phyloP scores from a whole-genome alignment of 2,113 vertebrate genomes.

The Chiloscyllium plagiosum region DNA sequence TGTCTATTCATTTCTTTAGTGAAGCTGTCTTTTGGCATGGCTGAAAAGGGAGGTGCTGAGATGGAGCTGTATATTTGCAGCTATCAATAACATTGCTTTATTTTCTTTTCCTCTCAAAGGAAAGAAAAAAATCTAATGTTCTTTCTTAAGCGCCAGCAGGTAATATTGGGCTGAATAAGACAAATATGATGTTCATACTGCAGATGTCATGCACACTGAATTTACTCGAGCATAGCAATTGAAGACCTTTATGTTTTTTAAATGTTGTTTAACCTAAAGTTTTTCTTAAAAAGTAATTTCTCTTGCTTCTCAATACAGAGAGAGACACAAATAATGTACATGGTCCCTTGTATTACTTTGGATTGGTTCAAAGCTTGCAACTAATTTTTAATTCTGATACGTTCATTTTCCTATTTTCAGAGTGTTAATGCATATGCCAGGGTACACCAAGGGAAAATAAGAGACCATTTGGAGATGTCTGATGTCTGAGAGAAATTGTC shows the following conservation, averaged over 20 bases:
- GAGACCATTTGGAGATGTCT: background rate
- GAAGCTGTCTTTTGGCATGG: background rate
- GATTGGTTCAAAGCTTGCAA: background rate
- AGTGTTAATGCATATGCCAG: background rate
- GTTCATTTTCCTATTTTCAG: background rate
- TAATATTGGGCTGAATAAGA: background rate
- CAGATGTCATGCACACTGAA: background rate
- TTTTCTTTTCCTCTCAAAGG: background rate
- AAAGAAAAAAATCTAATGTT: background rate
- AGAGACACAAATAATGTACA: background rate
- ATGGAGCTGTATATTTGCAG: background rate
- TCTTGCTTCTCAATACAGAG: background rate
- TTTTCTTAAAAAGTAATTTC: background rate
- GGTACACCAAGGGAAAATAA: background rate
- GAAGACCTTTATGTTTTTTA: background rate
- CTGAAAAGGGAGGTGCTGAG: background rate
- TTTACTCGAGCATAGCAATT: background rate
- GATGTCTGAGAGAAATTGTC: background rate
- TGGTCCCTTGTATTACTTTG: background rate
- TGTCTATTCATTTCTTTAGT: background rate
- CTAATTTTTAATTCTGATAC: background rate
- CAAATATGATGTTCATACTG: background rate
- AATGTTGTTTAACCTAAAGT: background rate
- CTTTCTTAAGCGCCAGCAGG: background rate
- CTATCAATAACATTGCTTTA: background rate